phyloP scores from a whole-genome alignment of 2,888 invertebrate species.

The Limnephilus lunatus region DNA sequence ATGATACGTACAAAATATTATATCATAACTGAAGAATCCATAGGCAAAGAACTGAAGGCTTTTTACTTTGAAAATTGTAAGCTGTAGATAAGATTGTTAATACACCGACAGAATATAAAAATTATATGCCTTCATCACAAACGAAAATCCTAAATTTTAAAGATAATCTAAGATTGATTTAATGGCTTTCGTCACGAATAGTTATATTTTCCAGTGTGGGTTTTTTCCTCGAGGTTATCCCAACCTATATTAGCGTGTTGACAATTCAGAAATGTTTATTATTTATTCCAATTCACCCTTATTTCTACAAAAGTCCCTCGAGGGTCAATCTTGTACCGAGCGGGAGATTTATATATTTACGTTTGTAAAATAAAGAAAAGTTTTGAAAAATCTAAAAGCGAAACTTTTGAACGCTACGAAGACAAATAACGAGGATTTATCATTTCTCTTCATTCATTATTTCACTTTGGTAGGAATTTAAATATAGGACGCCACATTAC shows the following conservation, averaged over 20 bases:
- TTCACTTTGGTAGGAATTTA: slow-evolving; percentile 39
- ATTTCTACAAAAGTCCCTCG: slow-evolving; percentile 36
- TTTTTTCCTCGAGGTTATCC: slow-evolving; percentile 16
- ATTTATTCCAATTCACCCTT: slow-evolving; percentile 41
- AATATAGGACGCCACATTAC: slow-evolving; percentile 37
- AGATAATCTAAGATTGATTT: slow-evolving; percentile 31
- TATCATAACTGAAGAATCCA: not conserved
- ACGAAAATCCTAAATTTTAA: not conserved
- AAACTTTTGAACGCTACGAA: not conserved
- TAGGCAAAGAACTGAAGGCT: not conserved
- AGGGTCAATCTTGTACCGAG: slow-evolving; percentile 34
- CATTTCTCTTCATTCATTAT: slow-evolving; percentile 35
- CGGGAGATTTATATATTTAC: slow-evolving; percentile 44
- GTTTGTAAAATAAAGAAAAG: slow-evolving; percentile 44
- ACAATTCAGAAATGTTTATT: slow-evolving; percentile 44
- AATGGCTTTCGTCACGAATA: slow-evolving; percentile 31
- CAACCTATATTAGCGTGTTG: slow-evolving; percentile 36
- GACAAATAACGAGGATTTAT: slow-evolving; percentile 38
- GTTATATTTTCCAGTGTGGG: not conserved
- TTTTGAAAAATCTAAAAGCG: slow-evolving; percentile 29
- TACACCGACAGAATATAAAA: too few species aligned
- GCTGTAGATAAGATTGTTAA: not conserved
- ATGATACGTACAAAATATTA: too few species aligned
- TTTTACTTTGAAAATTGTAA: not conserved
- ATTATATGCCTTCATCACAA: not conserved